Evolutionary conservation across 2,888 invertebrate species (phyloP), one percentile per base, ranked within the genome.

Genomic region (Idaea biselata): DNA sequence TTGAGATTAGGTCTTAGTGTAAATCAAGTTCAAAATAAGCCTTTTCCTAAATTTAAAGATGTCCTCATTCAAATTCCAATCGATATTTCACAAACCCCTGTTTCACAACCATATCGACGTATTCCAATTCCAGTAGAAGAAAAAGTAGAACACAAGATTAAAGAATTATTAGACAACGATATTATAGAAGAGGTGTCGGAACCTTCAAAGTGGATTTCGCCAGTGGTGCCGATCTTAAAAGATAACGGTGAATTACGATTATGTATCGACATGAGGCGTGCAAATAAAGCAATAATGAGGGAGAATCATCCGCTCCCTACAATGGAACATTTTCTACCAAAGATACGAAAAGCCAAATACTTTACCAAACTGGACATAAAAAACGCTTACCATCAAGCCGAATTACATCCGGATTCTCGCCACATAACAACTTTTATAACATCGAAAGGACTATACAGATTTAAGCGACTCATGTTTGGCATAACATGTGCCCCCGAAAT

Each of bases 21-120:
- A 8, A 64, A 71, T 57, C 8, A 55, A 2, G 44, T 68, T 6
- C 18, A 55, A 17, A 17, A 6, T 0, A 16, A 44, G 18, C 16
- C 44, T 72, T 84, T 65, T 77, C 81, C 69, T 14, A 70, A 68
- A 60, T 63, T 67, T 16, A 73, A 71, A 53, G 62, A 61, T 44
- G 61, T 69, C 1, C 8, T 58, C 14, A 18, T 73, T 5, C 31
- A 64, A 14, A 66, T 66, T 2, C 62, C 63, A 0, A 67, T 67
- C 2, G 64, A 70, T 54, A 31, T 60, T 7, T 17, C 60, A 1
- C n/a, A 60, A 59, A 58, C n/a, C 4, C 67, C 67, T 0, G 61
- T 69, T 14, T 32, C 62, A 1, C 67, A 69, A 18, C 69, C 67
- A 0, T 65, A 57, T 31, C 18, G 67, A 0, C 55, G 68, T 58